Base-by-base conservation (phyloP, 1,140 invertebrate genomes). In the Battus philenor region DNA sequence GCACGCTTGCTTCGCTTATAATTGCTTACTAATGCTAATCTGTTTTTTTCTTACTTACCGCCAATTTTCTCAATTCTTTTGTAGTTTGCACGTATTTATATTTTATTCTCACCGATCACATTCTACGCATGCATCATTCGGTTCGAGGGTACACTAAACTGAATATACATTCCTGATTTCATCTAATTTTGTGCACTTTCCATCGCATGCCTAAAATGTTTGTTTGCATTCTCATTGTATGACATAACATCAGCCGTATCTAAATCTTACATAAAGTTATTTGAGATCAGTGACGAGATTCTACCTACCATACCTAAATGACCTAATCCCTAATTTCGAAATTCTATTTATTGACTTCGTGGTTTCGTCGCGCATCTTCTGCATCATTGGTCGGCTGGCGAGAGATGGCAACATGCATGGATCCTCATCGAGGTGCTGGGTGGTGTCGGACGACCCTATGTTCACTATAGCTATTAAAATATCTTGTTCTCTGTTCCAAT, bases 281-380 rank as follows among this genome's bases (percentile, higher is more conserved):
- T 70, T 78, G 80, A 84, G 77, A 84, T 84, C 79, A 84, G 79
- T 62, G 77, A 74, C 79, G 79, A 84, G 79, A 78, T 72, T 80
- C 75, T 80, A 68, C 50, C 59, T 51, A 67, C 66, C 61, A 67
- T 54, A 55, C 65, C 71, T 58, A 44, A 43, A 44, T 41, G 66
- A 61, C 71, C 66, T 55, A 31, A 59, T 54, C 44, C 67, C 68
- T 65, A 55, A 59, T 60, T 55, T 63, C 54, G 56, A 64, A 59
- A 56, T 47, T 47, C 59, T 27, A 32, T 43, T 36, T 59, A n/a
- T 44, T 61, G 64, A 69, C 45, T 60, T 59, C 68, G 57, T 47
- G 56, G 49, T 66, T 65, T 67, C 66, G 69, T 53, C 56, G 58
- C 58, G 68, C 62, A 68, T 41, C 68, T 68, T 70, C 68, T 54